Evolutionary conservation across 2,888 invertebrate species (phyloP).

Genomic region (Scaeva pyrastri): DNA sequence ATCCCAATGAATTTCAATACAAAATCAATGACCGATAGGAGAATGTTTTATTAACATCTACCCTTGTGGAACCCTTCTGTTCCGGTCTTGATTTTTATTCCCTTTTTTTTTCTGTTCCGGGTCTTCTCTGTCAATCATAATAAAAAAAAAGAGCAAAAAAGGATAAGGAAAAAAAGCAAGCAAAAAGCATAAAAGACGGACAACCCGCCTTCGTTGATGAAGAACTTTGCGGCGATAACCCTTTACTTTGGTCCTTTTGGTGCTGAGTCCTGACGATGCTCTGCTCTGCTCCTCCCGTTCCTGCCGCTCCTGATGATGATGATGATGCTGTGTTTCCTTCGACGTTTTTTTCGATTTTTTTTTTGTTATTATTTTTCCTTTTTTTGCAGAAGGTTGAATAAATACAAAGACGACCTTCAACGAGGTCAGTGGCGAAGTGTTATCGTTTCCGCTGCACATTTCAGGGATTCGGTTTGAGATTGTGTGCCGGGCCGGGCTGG

Average conservation of each 20-base stretch:
- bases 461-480: conserved; percentile 25
- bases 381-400: conserved; percentile 67
- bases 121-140: conserved; percentile 43
- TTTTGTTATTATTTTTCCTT: conserved; percentile 4
- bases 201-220: conserved; percentile 59
- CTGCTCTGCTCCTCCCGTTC: too few species aligned
- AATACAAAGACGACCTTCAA: conserved; percentile 75
- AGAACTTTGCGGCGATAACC: conserved; percentile 21
- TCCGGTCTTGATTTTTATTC: conserved; percentile 42
- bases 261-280: not conserved
- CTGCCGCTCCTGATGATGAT: not conserved
- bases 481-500: not conserved
- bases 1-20: conserved; percentile 43
- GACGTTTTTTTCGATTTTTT: conserved; percentile 24
- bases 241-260: conserved; percentile 32
- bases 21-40: conserved; percentile 74
- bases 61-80: conserved; percentile 18
- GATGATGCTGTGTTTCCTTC: conserved; percentile 41
- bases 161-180: conserved; percentile 11
- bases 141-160: conserved; percentile 41
- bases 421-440: conserved; percentile 72
- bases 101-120: conserved; percentile 17
- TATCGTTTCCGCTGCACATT: conserved; percentile 61
- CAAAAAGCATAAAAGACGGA: conserved; percentile 27
- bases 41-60: conserved; percentile 67